Evolutionary conservation across 2,797 vertebrate genomes (phyloP).

Genomic region (Numenius phaeopus): DNA sequence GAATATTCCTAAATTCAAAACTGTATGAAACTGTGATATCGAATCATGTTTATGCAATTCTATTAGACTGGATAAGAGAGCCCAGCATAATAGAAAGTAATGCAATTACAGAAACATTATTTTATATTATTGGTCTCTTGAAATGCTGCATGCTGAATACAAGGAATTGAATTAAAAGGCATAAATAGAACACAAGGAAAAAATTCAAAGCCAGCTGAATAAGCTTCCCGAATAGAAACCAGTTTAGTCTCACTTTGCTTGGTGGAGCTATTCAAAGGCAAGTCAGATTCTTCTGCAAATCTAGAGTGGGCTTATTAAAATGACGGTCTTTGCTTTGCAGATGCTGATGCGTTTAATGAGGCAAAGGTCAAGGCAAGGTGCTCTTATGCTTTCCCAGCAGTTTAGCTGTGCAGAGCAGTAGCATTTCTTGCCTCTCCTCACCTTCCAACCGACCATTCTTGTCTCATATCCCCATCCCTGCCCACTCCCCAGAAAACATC

Average conservation of each 20-base stretch:
- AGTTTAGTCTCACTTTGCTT: neutral
- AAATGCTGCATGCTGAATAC: slow-evolving; percentile 33
- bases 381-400: neutral
- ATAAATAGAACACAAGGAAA: slow-evolving; percentile 33
- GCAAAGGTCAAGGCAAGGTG: neutral
- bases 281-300: neutral
- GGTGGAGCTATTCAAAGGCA: neutral
- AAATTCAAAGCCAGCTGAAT: neutral
- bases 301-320: neutral
- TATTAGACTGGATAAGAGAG: slow-evolving; percentile 26
- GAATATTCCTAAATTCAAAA: slow-evolving; percentile 9
- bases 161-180: slow-evolving; percentile 60
- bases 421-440: neutral
- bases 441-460: neutral
- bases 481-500: neutral
- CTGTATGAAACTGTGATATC: neutral
- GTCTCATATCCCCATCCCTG: neutral
- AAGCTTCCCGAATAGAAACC: neutral
- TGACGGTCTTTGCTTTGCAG: neutral
- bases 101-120: slow-evolving; percentile 35
- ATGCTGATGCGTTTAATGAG: neutral
- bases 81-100: slow-evolving; percentile 32
- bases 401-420: neutral
- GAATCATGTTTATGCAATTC: slow-evolving; percentile 9
- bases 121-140: neutral